Percentiles rank a stretch among this genome's conserved stretches.
These are phyloP conservation scores for Channa maculata DNA, from an alignment of 2,113 vertebrate species.

Conservation along the genomic window DNA sequence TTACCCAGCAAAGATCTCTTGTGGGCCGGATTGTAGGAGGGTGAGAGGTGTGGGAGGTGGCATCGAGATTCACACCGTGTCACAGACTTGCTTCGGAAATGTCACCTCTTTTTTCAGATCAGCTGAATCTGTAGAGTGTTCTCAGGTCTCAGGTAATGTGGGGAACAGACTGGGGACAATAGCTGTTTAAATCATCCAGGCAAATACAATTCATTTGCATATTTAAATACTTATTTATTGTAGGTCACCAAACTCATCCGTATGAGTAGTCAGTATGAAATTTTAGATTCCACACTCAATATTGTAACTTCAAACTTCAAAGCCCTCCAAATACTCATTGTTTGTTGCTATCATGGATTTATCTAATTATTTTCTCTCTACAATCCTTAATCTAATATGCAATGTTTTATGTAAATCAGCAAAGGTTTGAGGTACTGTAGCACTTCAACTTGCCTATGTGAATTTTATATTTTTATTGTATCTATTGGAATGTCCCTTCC, in stretches of 20 bases:
- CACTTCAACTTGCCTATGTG: no score
- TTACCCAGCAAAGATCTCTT: slow-evolving; percentile 41
- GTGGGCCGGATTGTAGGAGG: slow-evolving; percentile 69
- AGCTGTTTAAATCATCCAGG: not conserved
- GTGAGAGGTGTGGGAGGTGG: slow-evolving; percentile 78
- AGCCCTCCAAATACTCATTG: no score
- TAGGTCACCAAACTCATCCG: not conserved
- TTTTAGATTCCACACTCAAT: no score
- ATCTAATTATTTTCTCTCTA: no score
- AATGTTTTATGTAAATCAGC: no score
- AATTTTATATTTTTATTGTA: no score
- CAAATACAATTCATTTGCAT: not conserved
- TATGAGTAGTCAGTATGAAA: no score
- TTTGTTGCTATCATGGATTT: no score
- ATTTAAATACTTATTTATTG: not conserved
- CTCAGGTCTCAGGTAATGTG: slow-evolving; percentile 49
- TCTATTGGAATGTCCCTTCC: no score
- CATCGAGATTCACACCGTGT: slow-evolving; percentile 67
- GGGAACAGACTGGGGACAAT: not conserved
- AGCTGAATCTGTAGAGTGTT: slow-evolving; percentile 14
- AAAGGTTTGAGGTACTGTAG: no score
- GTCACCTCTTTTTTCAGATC: slow-evolving; percentile 47
- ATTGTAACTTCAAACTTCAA: no score
- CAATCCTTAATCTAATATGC: no score
- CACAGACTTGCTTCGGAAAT: slow-evolving; percentile 65